Evolutionary conservation across 2,113 vertebrate genomes (phyloP).

Genomic region (Solea solea): DNA sequence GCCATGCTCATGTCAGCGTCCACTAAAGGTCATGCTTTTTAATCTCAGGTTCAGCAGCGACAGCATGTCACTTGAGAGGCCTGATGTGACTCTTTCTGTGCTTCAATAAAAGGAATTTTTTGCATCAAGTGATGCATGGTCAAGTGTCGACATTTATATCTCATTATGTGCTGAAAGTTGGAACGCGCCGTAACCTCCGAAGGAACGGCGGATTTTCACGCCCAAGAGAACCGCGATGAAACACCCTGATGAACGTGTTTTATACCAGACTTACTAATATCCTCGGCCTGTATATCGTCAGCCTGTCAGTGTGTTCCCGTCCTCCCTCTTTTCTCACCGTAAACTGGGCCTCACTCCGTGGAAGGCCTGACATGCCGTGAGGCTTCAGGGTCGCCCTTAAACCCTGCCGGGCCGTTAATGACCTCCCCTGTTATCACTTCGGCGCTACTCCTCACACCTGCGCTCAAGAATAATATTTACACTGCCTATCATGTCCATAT

Average conservation of each 20-base stretch:
- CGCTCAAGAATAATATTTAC: constrained; percentile 71
- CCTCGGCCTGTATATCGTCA: constrained; percentile 54
- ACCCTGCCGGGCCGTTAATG: constrained; percentile 33
- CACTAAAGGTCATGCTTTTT: constrained; percentile 36
- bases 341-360: constrained; percentile 11
- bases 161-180: constrained; percentile 10
- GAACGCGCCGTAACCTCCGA: background rate
- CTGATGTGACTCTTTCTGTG: background rate
- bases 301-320: constrained; percentile 45
- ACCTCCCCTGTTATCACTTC: constrained; percentile 63
- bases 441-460: constrained; percentile 68
- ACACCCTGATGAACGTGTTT: constrained; percentile 54
- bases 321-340: constrained; percentile 30
- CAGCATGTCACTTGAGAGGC: background rate
- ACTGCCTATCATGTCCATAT: constrained; percentile 56
- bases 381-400: constrained; percentile 30
- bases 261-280: constrained; percentile 37
- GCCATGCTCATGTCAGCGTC: constrained; percentile 43
- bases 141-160: constrained; percentile 9
- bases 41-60: constrained; percentile 48
- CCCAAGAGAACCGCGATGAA: constrained; percentile 22
- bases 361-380: constrained; percentile 13
- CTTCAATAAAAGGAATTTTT: background rate
- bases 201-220: constrained; percentile 19
- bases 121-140: background rate